Conservation (phyloP, 2,113 vertebrate genomes). For the Lepus americanus region DNA sequence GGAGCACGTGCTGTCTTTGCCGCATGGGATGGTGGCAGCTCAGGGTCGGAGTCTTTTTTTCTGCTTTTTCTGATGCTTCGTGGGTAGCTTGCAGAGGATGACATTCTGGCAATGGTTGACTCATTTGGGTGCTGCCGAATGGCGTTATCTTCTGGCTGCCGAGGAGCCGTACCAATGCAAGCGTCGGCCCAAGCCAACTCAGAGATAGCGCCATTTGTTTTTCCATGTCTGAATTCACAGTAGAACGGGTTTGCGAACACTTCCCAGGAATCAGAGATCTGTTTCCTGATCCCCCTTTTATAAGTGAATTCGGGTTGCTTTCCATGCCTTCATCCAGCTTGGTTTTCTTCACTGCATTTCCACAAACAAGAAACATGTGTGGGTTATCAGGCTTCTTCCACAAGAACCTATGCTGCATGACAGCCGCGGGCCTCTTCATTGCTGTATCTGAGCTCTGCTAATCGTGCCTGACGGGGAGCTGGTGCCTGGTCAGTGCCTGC, state of each 20-base stretch:
- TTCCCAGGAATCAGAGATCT: neutral
- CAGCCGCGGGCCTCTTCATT: neutral
- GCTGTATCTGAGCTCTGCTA: neutral
- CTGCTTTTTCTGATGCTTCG: conserved; percentile 57
- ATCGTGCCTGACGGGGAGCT: neutral
- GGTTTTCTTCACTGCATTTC: neutral
- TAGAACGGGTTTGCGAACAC: neutral
- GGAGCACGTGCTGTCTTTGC: neutral
- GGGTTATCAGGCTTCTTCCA: neutral
- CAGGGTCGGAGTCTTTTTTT: neutral
- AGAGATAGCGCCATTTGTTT: neutral
- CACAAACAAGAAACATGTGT: neutral
- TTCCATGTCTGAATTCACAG: neutral
- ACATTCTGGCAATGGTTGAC: conserved; percentile 76
- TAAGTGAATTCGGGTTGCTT: neutral
- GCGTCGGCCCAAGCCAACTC: neutral
- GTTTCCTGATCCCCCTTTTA: neutral
- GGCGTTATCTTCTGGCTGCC: conserved; percentile 69
- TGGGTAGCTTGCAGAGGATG: conserved; percentile 45
- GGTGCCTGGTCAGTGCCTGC: neutral
- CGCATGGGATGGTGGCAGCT: neutral
- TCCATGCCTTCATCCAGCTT: neutral
- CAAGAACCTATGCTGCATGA: neutral
- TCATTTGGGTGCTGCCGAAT: conserved; percentile 74
- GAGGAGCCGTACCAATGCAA: conserved; percentile 56